Conservation (phyloP, 2,888 invertebrate genomes). For the Spialia ferax region DNA sequence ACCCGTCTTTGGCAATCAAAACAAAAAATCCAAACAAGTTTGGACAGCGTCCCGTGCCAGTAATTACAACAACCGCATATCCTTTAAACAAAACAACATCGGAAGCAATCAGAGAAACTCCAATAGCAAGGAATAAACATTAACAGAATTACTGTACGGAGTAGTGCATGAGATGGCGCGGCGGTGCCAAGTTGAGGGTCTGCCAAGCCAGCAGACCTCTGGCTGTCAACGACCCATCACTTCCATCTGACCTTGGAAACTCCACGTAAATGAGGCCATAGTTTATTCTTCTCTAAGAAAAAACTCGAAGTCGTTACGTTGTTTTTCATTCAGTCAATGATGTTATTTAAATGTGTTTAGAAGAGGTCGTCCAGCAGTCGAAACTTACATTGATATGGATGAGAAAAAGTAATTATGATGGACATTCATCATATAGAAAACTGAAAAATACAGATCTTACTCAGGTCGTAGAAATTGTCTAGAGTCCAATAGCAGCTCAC, state of each 20-base stretch:
- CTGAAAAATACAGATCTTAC: too few species aligned
- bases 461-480: too few species aligned
- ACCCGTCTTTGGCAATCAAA: neutral
- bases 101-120: conserved; percentile 46
- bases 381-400: neutral
- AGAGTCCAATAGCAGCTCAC: too few species aligned
- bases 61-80: conserved; percentile 15
- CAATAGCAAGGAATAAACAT: conserved; percentile 53
- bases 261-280: conserved; percentile 14
- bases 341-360: neutral
- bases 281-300: neutral
- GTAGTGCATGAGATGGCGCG: conserved; percentile 5
- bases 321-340: neutral
- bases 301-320: neutral
- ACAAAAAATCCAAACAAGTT: neutral
- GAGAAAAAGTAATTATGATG: too few species aligned
- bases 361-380: neutral
- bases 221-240: conserved; percentile 43
- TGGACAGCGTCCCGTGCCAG: conserved; percentile 6
- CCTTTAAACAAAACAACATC: conserved; percentile 34
- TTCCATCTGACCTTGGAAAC: conserved; percentile 41
- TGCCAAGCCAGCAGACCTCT: conserved; percentile 42
- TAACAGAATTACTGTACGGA: conserved; percentile 41
- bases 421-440: too few species aligned
- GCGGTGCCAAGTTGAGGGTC: conserved; percentile 34